Evolutionary conservation across 1,140 invertebrate species (phyloP), one percentile per base, ranked within the genome.

Genomic region (Aphaenogaster rudis): DNA sequence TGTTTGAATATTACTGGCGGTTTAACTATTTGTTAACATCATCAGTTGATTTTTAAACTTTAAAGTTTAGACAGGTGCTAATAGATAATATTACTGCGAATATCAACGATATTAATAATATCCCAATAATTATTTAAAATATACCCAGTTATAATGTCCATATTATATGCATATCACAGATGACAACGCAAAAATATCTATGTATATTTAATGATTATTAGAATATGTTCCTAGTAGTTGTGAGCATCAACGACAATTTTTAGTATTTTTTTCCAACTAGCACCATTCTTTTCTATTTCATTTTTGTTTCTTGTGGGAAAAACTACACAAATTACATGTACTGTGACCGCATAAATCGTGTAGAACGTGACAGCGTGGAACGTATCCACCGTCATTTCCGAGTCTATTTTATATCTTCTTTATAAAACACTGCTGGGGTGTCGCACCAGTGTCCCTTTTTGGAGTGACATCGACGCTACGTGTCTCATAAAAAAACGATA

Each of bases 401-500:
- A 76, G 80, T 76, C 54, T 48, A 74, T 74, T 76, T 84, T 84
- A 76, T 84, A 84, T 76, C 17, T 74, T 39, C 45, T 84, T 76
- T 33, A 57, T 84, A 59, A 82, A 59, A 76, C 57, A 61, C n/a
- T 13, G n/a, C 54, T 33, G 67, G 54, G 67, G 54, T 74, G 71
- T 74, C 42, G 54, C 80, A 28, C 21, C 28, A 13, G 42, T 61
- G 42, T 50, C 8, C 28, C 33, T 63, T 84, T 84, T 84, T 39
- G n/a, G 54, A 84, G 80, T 84, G 69, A 84, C 54, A 50, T 74
- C 54, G 52, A 36, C 80, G 28, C 57, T 84, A 84, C 80, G 80
- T 84, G 80, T 61, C 69, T 61, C 80, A 74, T 84, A 84, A 84
- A 84, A 76, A 76, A 84, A 61, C 69, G 54, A 84, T 76, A 76